Base-by-base conservation (phyloP, 2,113 vertebrate genomes). In the Ardeotis arabs region DNA sequence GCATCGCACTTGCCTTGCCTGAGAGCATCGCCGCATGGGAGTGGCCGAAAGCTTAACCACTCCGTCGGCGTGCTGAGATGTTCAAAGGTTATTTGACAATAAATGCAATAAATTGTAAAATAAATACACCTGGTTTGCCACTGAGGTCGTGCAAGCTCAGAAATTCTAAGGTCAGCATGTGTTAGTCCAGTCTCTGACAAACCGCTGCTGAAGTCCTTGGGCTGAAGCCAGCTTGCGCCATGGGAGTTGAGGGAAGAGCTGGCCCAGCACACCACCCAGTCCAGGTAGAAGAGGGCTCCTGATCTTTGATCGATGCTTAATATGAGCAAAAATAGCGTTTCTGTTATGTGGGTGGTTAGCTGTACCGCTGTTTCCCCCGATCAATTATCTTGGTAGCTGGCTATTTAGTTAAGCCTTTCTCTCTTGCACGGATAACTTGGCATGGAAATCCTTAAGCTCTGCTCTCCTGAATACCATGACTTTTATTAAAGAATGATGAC, bases 401-500 rank as follows among this genome's bases (percentile, higher is more conserved):
- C 35, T 89, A 14, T 64, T 79, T 68, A 37, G 52, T 63, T 80
- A 53, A 84, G 56, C 59, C 35, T 67, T 89, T 59, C 50, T 74
- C 64, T 76, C n/a, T 63, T 12, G 28, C 4, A 8, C 3, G 1
- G 58, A 10, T 56, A 72, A 68, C 41, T 25, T 4, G 2, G 24
- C 25, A 5, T 19, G 3, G 41, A 94, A 79, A 60, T 33, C 69
- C 60, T 81, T 17, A 12, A 49, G 69, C 41, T 59, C 20, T 2
- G 27, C 85, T 84, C 37, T 90, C 82, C 85, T 69, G 41, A 89
- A 74, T 67, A 44, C 81, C 50, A 2, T 14, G 60, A 56, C 87
- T 97, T 97, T 90, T 92, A 94, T 58, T 94, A 92, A 89, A 89
- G 76, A 85, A 20, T 55, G 67, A 77, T 50, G 67, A 91, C 81